These are phyloP conservation scores for Sylvia borin DNA, from an alignment of 2,797 vertebrate species.

Conservation along the genomic window DNA sequence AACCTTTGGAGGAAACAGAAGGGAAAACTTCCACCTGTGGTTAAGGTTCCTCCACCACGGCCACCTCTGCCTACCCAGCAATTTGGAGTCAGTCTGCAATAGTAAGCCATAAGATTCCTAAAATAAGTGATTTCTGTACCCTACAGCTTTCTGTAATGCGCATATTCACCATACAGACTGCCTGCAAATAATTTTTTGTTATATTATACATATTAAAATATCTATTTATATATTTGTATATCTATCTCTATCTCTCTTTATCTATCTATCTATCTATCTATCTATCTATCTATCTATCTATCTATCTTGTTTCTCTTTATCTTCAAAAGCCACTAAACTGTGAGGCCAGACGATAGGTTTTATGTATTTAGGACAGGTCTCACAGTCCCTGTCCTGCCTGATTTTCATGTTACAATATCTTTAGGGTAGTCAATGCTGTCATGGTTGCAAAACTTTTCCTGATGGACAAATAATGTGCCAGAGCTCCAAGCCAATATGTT, in stretches of 20 bases:
- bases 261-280: no score
- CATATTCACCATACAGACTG: neutral
- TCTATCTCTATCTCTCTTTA: no score
- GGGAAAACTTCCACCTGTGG: slow-evolving; percentile 46
- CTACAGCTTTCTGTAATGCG: neutral
- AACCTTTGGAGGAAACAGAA: slow-evolving; percentile 74
- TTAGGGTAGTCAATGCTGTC: neutral
- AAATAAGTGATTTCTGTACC: neutral
- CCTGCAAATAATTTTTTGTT: neutral
- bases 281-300: no score
- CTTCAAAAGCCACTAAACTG: neutral
- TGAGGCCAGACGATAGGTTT: neutral
- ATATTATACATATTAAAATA: no score
- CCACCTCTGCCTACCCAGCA: slow-evolving; percentile 89
- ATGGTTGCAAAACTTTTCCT: neutral
- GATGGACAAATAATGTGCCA: neutral
- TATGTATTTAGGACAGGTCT: neutral
- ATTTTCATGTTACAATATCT: neutral
- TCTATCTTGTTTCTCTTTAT: neutral
- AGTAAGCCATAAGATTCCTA: slow-evolving; percentile 75
- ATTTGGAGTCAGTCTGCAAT: slow-evolving; percentile 88
- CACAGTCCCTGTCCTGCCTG: neutral
- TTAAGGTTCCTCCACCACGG: slow-evolving; percentile 79
- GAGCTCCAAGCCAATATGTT: neutral
- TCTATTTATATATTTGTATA: no score